Evolutionary conservation across 2,888 invertebrate species (phyloP).

Genomic region (Amiota mariae): DNA sequence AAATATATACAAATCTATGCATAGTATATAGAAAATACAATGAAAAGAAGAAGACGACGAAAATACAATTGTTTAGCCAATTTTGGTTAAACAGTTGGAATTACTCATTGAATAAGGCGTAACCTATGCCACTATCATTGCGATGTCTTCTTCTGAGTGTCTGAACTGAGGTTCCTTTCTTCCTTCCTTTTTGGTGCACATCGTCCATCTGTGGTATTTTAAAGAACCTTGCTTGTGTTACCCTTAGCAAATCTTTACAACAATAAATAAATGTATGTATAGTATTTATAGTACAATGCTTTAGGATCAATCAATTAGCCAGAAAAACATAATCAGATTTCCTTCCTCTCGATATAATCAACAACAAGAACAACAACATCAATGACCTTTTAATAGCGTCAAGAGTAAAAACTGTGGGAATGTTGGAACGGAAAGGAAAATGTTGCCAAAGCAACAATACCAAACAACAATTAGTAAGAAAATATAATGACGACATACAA

Average conservation of each 20-base stretch:
- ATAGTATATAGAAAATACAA: background rate
- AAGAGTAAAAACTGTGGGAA: background rate
- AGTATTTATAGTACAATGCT: background rate
- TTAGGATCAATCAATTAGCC: constrained; percentile 26
- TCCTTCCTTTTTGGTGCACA: no score
- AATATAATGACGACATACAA: constrained; percentile 13
- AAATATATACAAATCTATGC: no score
- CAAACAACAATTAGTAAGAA: constrained; percentile 20
- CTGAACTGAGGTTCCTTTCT: no score
- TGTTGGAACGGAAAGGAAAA: background rate
- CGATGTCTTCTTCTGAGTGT: no score
- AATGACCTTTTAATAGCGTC: background rate
- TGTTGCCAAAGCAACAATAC: constrained; percentile 4
- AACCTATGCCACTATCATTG: no score
- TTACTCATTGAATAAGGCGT: no score
- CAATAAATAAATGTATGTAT: constrained; percentile 7
- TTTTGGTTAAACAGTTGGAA: no score
- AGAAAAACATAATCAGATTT: background rate
- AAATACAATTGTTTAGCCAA: no score
- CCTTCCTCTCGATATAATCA: background rate
- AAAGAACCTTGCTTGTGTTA: no score
- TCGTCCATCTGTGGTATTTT: no score
- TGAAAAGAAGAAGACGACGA: no score
- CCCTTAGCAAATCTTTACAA: no score
- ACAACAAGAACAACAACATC: background rate